Evolutionary conservation across 2,113 vertebrate species (phyloP).

Genomic region (Crypturellus undulatus): DNA sequence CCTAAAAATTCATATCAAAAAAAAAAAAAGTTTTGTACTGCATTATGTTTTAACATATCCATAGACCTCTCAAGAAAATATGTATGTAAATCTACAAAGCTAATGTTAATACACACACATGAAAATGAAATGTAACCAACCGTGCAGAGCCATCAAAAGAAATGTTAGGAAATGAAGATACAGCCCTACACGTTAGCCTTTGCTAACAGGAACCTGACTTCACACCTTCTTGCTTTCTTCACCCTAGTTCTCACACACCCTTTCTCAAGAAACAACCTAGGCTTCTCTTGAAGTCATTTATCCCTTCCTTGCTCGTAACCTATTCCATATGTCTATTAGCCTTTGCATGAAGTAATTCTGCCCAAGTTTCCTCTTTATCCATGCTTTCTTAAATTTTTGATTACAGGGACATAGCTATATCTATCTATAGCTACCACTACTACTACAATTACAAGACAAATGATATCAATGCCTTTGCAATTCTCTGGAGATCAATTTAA

Average conservation of each 20-base stretch:
- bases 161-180: background rate
- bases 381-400: background rate
- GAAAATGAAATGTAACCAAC: constrained; percentile 18
- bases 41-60: background rate
- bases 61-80: constrained; percentile 9
- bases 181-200: background rate
- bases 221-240: constrained; percentile 44
- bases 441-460: background rate
- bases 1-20: background rate
- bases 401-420: background rate
- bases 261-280: constrained; percentile 16
- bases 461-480: background rate
- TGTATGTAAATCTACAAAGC: background rate
- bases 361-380: constrained; percentile 9
- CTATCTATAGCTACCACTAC: background rate
- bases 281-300: constrained; percentile 43
- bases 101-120: constrained; percentile 8
- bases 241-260: background rate
- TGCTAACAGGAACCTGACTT: constrained; percentile 52
- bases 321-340: constrained; percentile 29
- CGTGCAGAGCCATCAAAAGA: background rate
- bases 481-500: background rate
- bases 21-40: background rate
- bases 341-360: constrained; percentile 33
- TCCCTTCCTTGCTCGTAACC: constrained; percentile 40